phyloP scores from a whole-genome alignment of 2,888 invertebrate genomes.

The Cepaea hortensis region DNA sequence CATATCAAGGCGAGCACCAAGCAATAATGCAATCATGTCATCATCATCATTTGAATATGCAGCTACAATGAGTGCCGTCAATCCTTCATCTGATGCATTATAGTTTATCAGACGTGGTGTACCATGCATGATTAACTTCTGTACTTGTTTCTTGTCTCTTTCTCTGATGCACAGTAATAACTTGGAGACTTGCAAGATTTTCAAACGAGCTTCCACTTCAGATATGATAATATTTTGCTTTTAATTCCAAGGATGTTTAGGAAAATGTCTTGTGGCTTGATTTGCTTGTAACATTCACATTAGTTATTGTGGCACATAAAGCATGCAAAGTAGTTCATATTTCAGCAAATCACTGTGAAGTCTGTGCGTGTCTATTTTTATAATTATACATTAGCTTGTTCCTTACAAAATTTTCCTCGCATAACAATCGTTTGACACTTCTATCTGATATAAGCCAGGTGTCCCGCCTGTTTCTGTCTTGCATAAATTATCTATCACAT shows the following conservation, averaged over 20 bases:
- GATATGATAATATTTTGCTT: constrained; percentile 64
- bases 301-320: background rate
- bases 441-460: too few species aligned
- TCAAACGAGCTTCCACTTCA: constrained; percentile 73
- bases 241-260: background rate
- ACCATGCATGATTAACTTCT: constrained; percentile 74
- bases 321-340: background rate
- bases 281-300: background rate
- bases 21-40: constrained; percentile 74
- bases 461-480: too few species aligned
- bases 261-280: background rate
- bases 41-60: constrained; percentile 75
- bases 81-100: constrained; percentile 74
- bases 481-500: too few species aligned
- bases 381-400: too few species aligned
- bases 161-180: constrained; percentile 75
- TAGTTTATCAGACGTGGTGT: constrained; percentile 75
- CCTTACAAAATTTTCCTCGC: too few species aligned
- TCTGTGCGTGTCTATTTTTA: too few species aligned
- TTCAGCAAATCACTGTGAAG: too few species aligned
- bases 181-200: constrained; percentile 76
- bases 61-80: constrained; percentile 74
- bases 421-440: too few species aligned
- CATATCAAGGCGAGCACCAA: constrained; percentile 76
- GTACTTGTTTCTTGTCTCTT: constrained; percentile 72